Percentiles rank a stretch among this genome's conserved stretches.
phyloP scores from a whole-genome alignment of 1,140 invertebrate genomes.

The Potamilus streckersoni region DNA sequence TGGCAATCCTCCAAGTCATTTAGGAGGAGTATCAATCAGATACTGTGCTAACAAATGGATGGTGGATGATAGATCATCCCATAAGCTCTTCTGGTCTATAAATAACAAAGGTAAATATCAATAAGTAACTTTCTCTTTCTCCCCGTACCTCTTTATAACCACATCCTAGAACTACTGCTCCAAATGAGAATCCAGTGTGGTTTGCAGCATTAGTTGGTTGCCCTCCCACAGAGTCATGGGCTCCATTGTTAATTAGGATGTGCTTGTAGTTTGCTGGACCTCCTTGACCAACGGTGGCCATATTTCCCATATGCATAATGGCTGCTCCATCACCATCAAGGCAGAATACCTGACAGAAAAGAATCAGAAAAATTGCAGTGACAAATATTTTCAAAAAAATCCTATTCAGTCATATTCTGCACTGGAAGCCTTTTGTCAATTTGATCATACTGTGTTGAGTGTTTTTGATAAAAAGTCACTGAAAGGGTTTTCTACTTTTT shows the following conservation, averaged over 20 bases:
- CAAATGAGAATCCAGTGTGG: slow-evolving; percentile 61
- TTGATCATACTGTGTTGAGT: too few relatives aligned
- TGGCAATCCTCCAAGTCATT: too few relatives aligned
- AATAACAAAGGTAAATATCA: too few relatives aligned
- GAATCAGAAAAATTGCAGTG: background rate
- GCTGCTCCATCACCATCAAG: slow-evolving; percentile 70
- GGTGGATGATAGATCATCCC: too few relatives aligned
- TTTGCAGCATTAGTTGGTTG: slow-evolving; percentile 65
- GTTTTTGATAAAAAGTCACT: too few relatives aligned
- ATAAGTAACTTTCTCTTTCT: too few relatives aligned
- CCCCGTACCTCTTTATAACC: slow-evolving; percentile 65
- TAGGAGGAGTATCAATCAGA: too few relatives aligned
- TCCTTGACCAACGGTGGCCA: slow-evolving; percentile 67
- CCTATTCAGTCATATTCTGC: too few relatives aligned
- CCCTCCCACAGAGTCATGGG: slow-evolving; percentile 70
- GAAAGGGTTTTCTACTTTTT: too few relatives aligned
- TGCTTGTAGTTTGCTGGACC: slow-evolving; percentile 66
- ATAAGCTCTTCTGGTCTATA: too few relatives aligned
- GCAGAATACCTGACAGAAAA: slow-evolving; percentile 61
- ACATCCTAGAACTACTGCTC: slow-evolving; percentile 58
- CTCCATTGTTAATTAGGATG: slow-evolving; percentile 69
- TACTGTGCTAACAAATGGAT: too few relatives aligned
- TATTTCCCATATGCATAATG: slow-evolving; percentile 70
- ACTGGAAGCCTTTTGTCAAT: too few relatives aligned
- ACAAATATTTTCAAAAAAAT: slow-evolving; percentile 3